Evolutionary conservation across 2,888 invertebrate genomes (phyloP), one percentile per base, ranked within the genome.

Genomic region (Keiferia lycopersicella): DNA sequence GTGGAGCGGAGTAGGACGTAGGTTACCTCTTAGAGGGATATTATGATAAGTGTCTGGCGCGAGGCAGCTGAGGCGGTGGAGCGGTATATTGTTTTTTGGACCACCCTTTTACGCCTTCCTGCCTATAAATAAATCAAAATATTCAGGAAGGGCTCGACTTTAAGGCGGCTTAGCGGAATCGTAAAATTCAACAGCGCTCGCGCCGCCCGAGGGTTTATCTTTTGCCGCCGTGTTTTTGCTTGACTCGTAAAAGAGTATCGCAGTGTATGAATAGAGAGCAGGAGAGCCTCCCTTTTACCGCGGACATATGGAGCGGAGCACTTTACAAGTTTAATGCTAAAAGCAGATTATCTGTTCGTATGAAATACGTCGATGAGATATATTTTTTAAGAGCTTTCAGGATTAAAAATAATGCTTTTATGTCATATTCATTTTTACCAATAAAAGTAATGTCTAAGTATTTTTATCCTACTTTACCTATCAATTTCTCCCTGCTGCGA

Each of bases 81-180:
- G 51, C 80, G 80, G 84, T 86, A 87, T 88, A 88, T 89, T 88
- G 88, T 89, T 88, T 88, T 66, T 87, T 83, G 81, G 84, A 83
- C 85, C 86, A 88, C 86, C 89, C 89, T 87, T 90, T 89, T 87
- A 88, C 87, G 86, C 87, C 80, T 87, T 88, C 81, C 83, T 85
- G 84, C 86, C 88, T 86, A 88, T 91, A 91, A 91, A 91, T 91
- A 91, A 91, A 91, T 91, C 91, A 91, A 91, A 91, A 91, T 91
- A 91, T 91, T 89, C 90, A 89, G 89, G 86, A 88, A 90, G 88
- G 89, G 89, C 88, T 81, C 87, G 88, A 88, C 87, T 91, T 89
- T 86, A 87, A 88, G 90, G 87, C 88, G 89, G 91, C 91, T 91
- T 91, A 91, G 88, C 84, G 81, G 87, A 91, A 90, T 91, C 91